Conservation (phyloP, 2,113 vertebrate genomes). For the Orthonyx spaldingii region DNA sequence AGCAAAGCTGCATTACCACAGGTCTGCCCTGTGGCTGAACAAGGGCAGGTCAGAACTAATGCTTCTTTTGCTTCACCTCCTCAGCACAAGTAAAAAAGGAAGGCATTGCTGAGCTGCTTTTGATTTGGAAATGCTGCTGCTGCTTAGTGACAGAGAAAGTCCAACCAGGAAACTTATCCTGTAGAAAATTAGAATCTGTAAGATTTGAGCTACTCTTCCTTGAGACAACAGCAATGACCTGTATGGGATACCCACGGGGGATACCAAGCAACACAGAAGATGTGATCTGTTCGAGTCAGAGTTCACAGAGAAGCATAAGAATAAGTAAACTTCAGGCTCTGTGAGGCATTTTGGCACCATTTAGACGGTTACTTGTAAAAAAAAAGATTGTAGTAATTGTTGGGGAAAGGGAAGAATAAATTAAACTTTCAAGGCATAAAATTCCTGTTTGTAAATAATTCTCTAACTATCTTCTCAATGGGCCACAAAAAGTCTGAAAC, state of each 20-base stretch:
- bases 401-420: not conserved
- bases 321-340: not conserved
- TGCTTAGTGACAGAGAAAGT: not conserved
- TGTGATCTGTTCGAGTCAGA: not conserved
- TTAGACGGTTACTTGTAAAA: not conserved
- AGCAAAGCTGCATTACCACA: not conserved
- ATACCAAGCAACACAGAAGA: not conserved
- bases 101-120: not conserved
- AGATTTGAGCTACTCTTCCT: not conserved
- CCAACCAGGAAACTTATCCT: not conserved
- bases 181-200: not conserved
- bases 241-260: not conserved
- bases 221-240: not conserved
- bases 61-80: not conserved
- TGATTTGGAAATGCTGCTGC: not conserved
- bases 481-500: not conserved
- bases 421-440: not conserved
- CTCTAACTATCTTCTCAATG: not conserved
- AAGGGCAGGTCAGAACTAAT: not conserved
- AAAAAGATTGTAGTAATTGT: not conserved
- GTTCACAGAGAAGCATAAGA: not conserved
- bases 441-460: not conserved
- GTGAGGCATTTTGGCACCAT: not conserved
- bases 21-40: not conserved
- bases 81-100: not conserved